Base-by-base conservation (phyloP, 2,797 vertebrate genomes). In the Bovichtus diacanthus region DNA sequence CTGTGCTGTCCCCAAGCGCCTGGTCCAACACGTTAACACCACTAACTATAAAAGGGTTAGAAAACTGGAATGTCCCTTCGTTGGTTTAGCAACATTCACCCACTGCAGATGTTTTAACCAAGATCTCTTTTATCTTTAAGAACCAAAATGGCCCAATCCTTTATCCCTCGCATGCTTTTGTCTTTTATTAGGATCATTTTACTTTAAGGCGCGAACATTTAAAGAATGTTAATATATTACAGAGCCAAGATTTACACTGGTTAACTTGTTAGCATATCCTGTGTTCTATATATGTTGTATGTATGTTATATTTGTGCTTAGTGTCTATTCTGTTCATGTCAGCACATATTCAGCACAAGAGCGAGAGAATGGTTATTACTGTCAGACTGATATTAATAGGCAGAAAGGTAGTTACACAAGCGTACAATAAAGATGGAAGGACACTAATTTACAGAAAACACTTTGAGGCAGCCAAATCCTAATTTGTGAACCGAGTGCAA, bases 331-430 rank as follows among this genome's bases (percentile, higher is more conserved):
- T 60, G 61, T 39, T 46, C 47, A 71, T 36, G 46, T 54, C 55
- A 71, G 43, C 58, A 41, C 43, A 41, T 47, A 56, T 25, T 15
- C 11, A 56, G 34, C 23, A 36, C 11, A 19, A 21, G 11, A 21
- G 19, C 31, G 3, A 49, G 11, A 61, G 27, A 53, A 47, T 10
- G 38, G 38, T 29, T 59, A 38, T 38, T 44, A 6, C 67, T 64
- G 12, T 65, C 34, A 77, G 16, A 50, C 15, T 43, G 54, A 13
- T 27, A n/a, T 41, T 39, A 36, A 64, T 49, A 69, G 49, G 18
- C 7, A 61, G 58, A 54, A 54, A 23, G 38, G 36, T 19, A 51
- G 12, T 64, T 74, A 69, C 44, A 79, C 50, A 68, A 21, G 34
- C 21, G 23, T 8, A 53, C 15, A 44, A 36, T 34, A 38, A 39